Base-by-base conservation (phyloP, 1,140 invertebrate genomes). In the Bombus polaris region DNA sequence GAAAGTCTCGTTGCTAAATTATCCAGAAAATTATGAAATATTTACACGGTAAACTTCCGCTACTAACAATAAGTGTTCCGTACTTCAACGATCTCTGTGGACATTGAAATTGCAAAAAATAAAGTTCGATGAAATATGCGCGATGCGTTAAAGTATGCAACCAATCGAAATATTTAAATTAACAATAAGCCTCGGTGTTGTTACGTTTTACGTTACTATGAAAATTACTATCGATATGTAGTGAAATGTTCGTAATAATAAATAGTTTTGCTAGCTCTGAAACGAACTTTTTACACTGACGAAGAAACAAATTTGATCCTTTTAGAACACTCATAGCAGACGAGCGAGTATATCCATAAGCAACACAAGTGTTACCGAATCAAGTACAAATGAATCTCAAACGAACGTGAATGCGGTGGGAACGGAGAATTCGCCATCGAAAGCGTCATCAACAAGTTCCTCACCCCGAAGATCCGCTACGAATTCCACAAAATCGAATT, bases 351-450 rank as follows among this genome's bases (percentile, higher is more conserved):
- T 75, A 4, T 84, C 81, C 42, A 78, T 78, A 5, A 35, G 13
- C 4, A 70, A 86, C 12, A 35, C 73, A 32, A 68, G 78, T 62
- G 68, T 81, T 1, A 42, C 71, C 1, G 80, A 91, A 13, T 32
- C 39, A 1, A 94, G 90, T 71, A 91, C 77, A 3, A 81, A 66
- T 6, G 88, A 89, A 39, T 93, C 93, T 6, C 83, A 87, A 57
- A 85, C 86, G 42, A 93, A 91, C 32, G 89, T 89, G 2, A 81
- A 86, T 18, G 92, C 92, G 9, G 88, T 90, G 39, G 87, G 66
- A 13, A 89, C 90, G 9, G 88, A 91, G 5, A 88, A 89, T 74
- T 81, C 85, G 6, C 89, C 90, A 39, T 92, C 93, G 4, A 82
- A 80, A 18, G 57, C 70, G 25, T 77, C 91, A 3, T 91, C 91